phyloP scores from a whole-genome alignment of 2,888 invertebrate species.

The Neoascia interrupta region DNA sequence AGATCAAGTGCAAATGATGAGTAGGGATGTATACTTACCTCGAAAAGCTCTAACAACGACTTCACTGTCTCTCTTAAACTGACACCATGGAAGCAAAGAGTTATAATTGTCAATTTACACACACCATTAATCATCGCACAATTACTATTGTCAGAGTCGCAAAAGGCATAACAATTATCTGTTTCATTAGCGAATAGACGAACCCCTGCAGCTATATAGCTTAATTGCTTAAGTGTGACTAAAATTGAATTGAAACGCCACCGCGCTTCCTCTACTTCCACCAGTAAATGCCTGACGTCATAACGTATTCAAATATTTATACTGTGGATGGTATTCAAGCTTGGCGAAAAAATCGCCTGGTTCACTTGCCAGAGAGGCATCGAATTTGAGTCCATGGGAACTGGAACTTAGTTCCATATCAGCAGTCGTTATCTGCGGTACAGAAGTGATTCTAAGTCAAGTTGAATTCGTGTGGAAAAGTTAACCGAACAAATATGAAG shows the following conservation, averaged over 20 bases:
- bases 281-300: conserved; percentile 27
- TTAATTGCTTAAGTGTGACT: conserved; percentile 19
- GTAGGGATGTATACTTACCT: no score
- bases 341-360: no score
- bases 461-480: no score
- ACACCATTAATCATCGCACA: conserved; percentile 39
- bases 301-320: conserved; percentile 61
- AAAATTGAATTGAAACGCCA: conserved; percentile 20
- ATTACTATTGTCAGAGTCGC: conserved; percentile 22
- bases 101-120: conserved; percentile 36
- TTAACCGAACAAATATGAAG: no score
- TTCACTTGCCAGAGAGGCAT: no score
- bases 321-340: conserved; percentile 1
- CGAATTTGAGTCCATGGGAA: no score
- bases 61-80: no score
- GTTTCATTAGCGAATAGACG: conserved; percentile 8
- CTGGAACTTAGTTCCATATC: conserved; percentile 47
- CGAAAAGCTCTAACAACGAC: no score
- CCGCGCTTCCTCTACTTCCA: conserved; percentile 50
- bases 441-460: background rate
- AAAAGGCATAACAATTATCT: conserved; percentile 47
- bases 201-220: background rate
- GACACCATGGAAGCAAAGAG: no score
- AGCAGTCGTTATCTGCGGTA: conserved; percentile 39
- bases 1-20: no score